Conservation (phyloP, 2,888 invertebrate genomes). For the Ethmia dodecea region DNA sequence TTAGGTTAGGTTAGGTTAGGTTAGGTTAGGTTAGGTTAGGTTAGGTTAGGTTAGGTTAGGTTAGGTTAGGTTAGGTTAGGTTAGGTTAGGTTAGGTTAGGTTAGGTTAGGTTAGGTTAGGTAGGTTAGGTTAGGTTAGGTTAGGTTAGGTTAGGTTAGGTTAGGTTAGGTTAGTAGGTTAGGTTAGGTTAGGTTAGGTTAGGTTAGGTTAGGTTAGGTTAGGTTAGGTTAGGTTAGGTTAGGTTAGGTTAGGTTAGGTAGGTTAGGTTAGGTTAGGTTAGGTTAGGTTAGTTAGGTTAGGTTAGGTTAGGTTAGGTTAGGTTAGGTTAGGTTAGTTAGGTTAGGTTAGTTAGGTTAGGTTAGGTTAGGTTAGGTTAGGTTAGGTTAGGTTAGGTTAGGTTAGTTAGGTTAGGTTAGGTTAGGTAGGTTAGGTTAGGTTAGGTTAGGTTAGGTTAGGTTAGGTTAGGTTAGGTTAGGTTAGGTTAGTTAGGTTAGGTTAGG, state of each 20-base stretch:
- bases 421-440: too few species aligned
- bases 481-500: too few species aligned
- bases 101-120: not conserved
- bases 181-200: slow-evolving; percentile 14
- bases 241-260: slow-evolving; percentile 10
- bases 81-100: slow-evolving; percentile 10
- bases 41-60: not conserved
- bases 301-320: too few species aligned
- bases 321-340: too few species aligned
- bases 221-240: slow-evolving; percentile 6
- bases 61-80: slow-evolving; percentile 7
- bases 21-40: slow-evolving; percentile 6
- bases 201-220: slow-evolving; percentile 16
- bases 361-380: too few species aligned
- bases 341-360: too few species aligned
- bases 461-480: too few species aligned
- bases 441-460: too few species aligned
- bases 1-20: slow-evolving; percentile 15
- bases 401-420: slow-evolving; percentile 15
- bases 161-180: too few species aligned
- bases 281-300: slow-evolving; percentile 6
- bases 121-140: too few species aligned
- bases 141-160: slow-evolving; percentile 13
- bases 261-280: too few species aligned
- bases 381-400: too few species aligned